Conservation (phyloP, 2,888 invertebrate genomes). For the Lasioglossum calceatum region DNA sequence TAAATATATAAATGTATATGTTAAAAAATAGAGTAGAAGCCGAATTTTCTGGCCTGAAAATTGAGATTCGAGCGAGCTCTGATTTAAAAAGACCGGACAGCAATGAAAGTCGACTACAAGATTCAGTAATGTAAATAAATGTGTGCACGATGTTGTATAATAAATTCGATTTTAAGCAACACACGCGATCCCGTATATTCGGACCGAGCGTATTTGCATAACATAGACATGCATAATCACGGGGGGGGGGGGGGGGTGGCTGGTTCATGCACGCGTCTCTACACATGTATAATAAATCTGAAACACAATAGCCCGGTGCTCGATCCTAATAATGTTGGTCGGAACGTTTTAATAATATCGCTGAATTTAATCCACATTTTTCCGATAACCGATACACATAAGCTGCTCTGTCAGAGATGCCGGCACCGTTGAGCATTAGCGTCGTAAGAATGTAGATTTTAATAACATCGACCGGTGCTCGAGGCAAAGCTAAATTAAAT, state of each 20-base stretch:
- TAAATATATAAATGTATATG: no score
- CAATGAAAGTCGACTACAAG: neutral
- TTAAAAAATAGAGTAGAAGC: neutral
- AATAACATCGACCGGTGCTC: conserved; percentile 25
- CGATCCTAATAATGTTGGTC: conserved; percentile 38
- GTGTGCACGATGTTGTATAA: neutral
- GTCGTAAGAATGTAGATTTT: conserved; percentile 49
- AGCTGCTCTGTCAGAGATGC: conserved; percentile 36
- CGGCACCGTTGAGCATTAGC: conserved; percentile 33
- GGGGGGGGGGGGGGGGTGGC: neutral
- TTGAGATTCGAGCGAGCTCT: neutral
- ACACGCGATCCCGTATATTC: neutral
- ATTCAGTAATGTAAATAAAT: neutral
- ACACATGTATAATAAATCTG: neutral
- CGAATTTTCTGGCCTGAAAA: neutral
- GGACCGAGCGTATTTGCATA: neutral
- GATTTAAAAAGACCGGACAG: neutral
- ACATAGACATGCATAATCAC: conserved; percentile 1
- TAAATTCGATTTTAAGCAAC: neutral
- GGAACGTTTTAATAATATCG: conserved; percentile 58
- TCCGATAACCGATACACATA: conserved; percentile 64
- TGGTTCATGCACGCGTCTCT: neutral
- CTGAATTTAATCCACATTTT: conserved; percentile 58
- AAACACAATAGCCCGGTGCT: neutral
- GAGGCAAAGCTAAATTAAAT: conserved; percentile 26